Conservation (phyloP, 2,113 vertebrate species). For the Otus sunia region DNA sequence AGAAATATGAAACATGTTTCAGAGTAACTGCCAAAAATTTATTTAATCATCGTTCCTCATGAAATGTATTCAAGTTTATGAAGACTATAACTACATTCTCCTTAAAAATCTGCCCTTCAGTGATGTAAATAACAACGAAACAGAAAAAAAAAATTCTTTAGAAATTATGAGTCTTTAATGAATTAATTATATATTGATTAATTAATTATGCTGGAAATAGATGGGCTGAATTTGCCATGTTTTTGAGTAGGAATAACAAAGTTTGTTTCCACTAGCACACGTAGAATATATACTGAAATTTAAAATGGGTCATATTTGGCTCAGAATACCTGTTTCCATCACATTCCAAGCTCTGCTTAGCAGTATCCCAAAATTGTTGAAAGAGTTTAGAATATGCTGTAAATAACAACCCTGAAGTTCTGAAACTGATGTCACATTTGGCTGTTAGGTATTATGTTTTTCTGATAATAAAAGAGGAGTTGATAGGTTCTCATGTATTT, state of each 20-base stretch:
- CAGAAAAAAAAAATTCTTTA: neutral
- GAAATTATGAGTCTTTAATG: neutral
- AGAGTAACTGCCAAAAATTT: neutral
- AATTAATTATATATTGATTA: neutral
- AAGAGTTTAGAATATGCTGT: neutral
- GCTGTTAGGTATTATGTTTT: neutral
- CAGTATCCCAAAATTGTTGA: neutral
- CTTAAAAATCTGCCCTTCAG: neutral
- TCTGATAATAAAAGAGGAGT: neutral
- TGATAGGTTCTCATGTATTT: neutral
- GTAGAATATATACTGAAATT: neutral
- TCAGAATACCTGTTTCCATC: neutral
- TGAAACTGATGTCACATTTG: neutral
- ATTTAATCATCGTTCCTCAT: neutral
- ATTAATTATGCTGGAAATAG: neutral
- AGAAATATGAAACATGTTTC: neutral
- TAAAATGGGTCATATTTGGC: neutral
- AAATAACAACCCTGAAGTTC: conserved; percentile 10
- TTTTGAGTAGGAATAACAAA: neutral
- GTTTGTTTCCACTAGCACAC: neutral
- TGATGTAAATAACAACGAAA: neutral
- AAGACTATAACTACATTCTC: neutral
- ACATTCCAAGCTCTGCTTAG: neutral
- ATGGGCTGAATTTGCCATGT: neutral
- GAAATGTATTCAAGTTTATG: neutral